phyloP scores from a whole-genome alignment of 2,888 invertebrate genomes.

The Caradrina kadenii region DNA sequence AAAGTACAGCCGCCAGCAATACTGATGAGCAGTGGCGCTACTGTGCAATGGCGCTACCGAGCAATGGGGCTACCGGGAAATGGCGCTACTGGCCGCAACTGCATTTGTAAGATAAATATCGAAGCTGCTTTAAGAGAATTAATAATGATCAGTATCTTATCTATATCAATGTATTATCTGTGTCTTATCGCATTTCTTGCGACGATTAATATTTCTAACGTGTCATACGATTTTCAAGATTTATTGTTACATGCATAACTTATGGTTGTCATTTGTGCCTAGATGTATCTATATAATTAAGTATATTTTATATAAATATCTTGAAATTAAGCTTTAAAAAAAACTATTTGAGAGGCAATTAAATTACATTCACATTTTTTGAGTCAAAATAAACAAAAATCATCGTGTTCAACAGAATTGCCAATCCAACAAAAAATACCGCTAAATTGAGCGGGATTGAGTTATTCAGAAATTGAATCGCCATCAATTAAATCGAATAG shows the following conservation, averaged over 20 bases:
- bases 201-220: constrained; percentile 44
- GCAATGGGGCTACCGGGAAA: constrained; percentile 43
- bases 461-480: constrained; percentile 51
- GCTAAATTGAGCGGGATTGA: constrained; percentile 56
- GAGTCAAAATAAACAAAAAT: constrained; percentile 17
- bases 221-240: constrained; percentile 38
- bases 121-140: constrained; percentile 42
- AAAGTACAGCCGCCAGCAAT: constrained; percentile 64
- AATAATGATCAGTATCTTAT: constrained; percentile 49
- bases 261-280: constrained; percentile 16
- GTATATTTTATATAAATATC: background rate
- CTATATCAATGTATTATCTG: constrained; percentile 41
- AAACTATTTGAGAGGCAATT: background rate
- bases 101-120: constrained; percentile 66
- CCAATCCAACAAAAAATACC: constrained; percentile 50
- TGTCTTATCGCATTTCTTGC: constrained; percentile 36
- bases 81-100: constrained; percentile 56
- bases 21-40: constrained; percentile 46
- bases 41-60: constrained; percentile 37
- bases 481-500: constrained; percentile 55
- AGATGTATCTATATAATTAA: background rate
- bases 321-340: background rate
- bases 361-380: constrained; percentile 12
- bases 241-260: constrained; percentile 26
- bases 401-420: constrained; percentile 10